phyloP scores from a whole-genome alignment of 2,113 vertebrate species.

The Plectropomus leopardus region DNA sequence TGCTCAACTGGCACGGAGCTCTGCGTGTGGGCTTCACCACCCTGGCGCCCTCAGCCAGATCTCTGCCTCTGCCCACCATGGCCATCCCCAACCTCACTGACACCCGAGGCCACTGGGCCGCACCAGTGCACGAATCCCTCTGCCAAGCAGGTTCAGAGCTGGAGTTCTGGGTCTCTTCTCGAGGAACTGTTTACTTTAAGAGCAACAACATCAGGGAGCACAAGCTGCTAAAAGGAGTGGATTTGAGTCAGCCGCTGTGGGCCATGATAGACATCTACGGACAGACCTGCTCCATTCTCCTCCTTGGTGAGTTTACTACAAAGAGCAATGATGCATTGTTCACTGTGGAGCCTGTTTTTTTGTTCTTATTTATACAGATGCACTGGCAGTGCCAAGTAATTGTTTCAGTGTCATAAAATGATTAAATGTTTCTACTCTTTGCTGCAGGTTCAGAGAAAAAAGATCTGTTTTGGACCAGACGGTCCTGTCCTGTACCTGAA shows the following conservation, averaged over 20 bases:
- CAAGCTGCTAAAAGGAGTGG: conserved; percentile 59
- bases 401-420: background rate
- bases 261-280: conserved; percentile 90
- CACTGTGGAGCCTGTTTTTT: background rate
- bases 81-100: conserved; percentile 85
- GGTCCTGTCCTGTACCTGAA: conserved; percentile 72
- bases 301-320: conserved; percentile 82
- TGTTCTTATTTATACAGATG: background rate
- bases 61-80: conserved; percentile 83
- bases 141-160: conserved; percentile 69
- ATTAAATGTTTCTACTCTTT: background rate
- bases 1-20: conserved; percentile 78
- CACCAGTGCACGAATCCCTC: conserved; percentile 49
- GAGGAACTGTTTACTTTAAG: conserved; percentile 70
- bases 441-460: conserved; percentile 79
- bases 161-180: conserved; percentile 84
- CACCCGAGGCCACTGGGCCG: conserved; percentile 80
- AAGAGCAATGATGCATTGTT: background rate
- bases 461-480: background rate
- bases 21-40: conserved; percentile 89
- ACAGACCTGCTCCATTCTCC: conserved; percentile 82
- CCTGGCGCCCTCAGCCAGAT: conserved; percentile 69
- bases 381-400: too few relatives aligned
- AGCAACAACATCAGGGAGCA: background rate
- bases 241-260: conserved; percentile 83